These are phyloP conservation scores for Peromyscus maniculatus DNA, from an alignment of 2,113 vertebrate genomes.

Conservation along the genomic window DNA sequence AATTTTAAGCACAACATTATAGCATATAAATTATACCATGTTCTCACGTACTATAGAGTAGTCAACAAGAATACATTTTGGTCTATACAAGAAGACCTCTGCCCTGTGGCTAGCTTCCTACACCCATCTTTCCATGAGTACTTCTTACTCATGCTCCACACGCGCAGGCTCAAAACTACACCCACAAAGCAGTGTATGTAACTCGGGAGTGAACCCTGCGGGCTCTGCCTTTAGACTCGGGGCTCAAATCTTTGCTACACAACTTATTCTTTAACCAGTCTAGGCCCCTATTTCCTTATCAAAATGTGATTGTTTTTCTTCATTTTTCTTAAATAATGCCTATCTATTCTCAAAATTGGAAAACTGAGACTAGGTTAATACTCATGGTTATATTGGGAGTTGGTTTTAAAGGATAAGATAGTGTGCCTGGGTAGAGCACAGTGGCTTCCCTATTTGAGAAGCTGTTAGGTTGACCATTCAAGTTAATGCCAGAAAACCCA, in stretches of 20 bases:
- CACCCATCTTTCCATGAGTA: neutral
- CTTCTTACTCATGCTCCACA: neutral
- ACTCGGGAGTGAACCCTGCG: neutral
- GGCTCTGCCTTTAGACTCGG: neutral
- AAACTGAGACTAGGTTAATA: slow-evolving; percentile 40
- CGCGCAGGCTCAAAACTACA: neutral
- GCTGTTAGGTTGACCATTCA: neutral
- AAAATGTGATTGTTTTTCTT: neutral
- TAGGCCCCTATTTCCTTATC: neutral
- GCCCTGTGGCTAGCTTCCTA: neutral
- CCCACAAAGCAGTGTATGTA: neutral
- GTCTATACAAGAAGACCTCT: neutral
- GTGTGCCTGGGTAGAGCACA: neutral
- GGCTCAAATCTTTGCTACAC: neutral
- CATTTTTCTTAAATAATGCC: neutral
- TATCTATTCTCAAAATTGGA: slow-evolving; percentile 58
- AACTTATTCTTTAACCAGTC: neutral
- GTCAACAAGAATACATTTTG: slow-evolving; percentile 23
- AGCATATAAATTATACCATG: neutral
- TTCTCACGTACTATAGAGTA: neutral
- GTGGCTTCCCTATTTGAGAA: neutral
- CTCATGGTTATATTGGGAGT: neutral
- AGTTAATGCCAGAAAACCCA: neutral
- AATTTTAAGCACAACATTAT: neutral
- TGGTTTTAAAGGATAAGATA: neutral